These are phyloP conservation scores for Cheilosia grossa DNA, from an alignment of 2,888 invertebrate genomes.

Conservation along the genomic window DNA sequence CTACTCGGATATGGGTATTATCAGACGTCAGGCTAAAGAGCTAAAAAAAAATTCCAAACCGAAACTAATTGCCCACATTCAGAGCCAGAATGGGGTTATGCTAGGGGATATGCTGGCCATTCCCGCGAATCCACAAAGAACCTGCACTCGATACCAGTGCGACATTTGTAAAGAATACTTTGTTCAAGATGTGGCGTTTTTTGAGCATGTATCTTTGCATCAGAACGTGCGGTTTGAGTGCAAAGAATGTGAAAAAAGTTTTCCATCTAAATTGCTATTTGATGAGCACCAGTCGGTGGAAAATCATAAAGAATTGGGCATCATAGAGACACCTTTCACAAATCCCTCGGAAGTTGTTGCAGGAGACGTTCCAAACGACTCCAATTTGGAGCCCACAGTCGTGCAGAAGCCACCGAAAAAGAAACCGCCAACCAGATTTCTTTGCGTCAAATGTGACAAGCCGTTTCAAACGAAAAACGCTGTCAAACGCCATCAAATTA, in stretches of 20 bases:
- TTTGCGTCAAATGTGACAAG: constrained; percentile 90
- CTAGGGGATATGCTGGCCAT: constrained; percentile 48
- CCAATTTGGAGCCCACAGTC: neutral
- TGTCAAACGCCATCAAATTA: constrained; percentile 90
- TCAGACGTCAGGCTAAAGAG: constrained; percentile 84
- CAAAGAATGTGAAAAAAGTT: constrained; percentile 84
- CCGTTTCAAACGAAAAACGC: constrained; percentile 90
- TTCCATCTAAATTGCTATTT: constrained; percentile 84
- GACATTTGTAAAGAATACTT: constrained; percentile 84
- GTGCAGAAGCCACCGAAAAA: neutral
- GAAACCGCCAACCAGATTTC: constrained; percentile 85
- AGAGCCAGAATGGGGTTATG: constrained; percentile 81
- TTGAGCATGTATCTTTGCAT: constrained; percentile 86
- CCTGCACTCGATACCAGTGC: constrained; percentile 78
- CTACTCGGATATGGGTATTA: constrained; percentile 89
- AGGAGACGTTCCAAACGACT: neutral
- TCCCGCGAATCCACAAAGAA: constrained; percentile 3
- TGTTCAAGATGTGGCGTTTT: constrained; percentile 84
- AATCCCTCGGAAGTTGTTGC: neutral
- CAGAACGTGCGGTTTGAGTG: constrained; percentile 87
- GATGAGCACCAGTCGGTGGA: constrained; percentile 85
- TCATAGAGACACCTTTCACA: constrained; percentile 79
- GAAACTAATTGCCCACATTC: constrained; percentile 38
- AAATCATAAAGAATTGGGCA: constrained; percentile 85
- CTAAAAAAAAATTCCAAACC: constrained; percentile 70